These are phyloP conservation scores for Hyalella azteca DNA, from an alignment of 2,888 invertebrate genomes.

Conservation along the genomic window DNA sequence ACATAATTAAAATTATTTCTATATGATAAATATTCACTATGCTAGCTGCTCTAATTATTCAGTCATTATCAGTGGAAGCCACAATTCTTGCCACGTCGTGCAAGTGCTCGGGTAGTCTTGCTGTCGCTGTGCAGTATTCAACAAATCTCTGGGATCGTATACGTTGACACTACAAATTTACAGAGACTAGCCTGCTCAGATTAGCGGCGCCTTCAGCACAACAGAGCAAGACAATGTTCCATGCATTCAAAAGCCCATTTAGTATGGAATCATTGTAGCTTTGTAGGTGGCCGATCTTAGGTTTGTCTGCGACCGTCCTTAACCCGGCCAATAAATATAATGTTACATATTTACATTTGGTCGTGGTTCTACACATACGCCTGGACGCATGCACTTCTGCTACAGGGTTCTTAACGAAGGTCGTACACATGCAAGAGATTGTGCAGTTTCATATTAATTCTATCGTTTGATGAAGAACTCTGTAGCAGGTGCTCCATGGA, in stretches of 20 bases:
- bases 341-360: too few relatives aligned
- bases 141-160: conserved; percentile 26
- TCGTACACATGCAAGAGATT: neutral
- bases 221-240: neutral
- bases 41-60: too few relatives aligned
- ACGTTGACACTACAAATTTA: conserved; percentile 35
- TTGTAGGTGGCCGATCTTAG: too few relatives aligned
- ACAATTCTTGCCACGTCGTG: neutral
- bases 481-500: neutral
- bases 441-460: conserved; percentile 26
- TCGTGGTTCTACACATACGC: too few relatives aligned
- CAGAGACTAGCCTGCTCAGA: conserved; percentile 7
- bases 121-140: conserved; percentile 21
- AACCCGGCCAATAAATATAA: too few relatives aligned
- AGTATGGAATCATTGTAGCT: too few relatives aligned
- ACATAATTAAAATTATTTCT: too few relatives aligned
- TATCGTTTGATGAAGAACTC: conserved; percentile 13
- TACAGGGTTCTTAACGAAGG: conserved; percentile 17
- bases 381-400: neutral
- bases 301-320: too few relatives aligned
- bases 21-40: too few relatives aligned
- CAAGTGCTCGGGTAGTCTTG: neutral
- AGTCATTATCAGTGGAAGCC: too few relatives aligned
- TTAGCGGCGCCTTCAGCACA: neutral
- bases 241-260: neutral